Evolutionary conservation across 2,888 invertebrate genomes (phyloP).

Genomic region (Drosophila nr. perissopoda): DNA sequence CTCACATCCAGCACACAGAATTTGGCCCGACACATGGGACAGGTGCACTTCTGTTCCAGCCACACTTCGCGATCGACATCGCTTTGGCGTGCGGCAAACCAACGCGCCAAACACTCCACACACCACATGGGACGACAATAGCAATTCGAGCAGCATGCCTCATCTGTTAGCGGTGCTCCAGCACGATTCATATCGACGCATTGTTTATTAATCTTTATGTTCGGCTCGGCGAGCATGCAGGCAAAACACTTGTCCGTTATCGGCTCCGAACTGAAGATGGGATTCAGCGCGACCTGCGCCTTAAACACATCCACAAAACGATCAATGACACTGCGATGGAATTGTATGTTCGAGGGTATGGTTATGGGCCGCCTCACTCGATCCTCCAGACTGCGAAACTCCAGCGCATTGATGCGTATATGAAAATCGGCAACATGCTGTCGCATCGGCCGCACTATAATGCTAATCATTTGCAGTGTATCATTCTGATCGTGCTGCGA

Average conservation of each 20-base stretch:
- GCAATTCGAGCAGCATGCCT: conserved; percentile 86
- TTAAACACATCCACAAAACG: conserved; percentile 94
- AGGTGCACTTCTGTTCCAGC: conserved; percentile 93
- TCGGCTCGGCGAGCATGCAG: conserved; percentile 92
- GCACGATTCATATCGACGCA: conserved; percentile 87
- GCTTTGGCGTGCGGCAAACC: conserved; percentile 94
- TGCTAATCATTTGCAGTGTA: conserved; percentile 93
- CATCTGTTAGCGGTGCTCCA: conserved; percentile 82
- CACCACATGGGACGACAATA: conserved; percentile 96
- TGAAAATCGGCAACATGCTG: conserved; percentile 87
- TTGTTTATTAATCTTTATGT: conserved; percentile 91
- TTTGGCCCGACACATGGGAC: conserved; percentile 93
- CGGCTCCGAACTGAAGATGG: conserved; percentile 88
- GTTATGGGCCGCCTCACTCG: conserved; percentile 89
- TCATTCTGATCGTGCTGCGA: conserved; percentile 88
- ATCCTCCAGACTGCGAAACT: conserved; percentile 91
- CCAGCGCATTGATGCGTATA: conserved; percentile 91
- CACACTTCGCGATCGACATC: conserved; percentile 89
- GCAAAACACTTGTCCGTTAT: conserved; percentile 94
- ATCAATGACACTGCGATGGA: conserved; percentile 92
- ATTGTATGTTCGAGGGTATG: conserved; percentile 89
- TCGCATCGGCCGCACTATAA: conserved; percentile 90
- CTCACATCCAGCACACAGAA: conserved; percentile 95
- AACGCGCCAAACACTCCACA: conserved; percentile 92
- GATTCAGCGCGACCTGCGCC: conserved; percentile 90